Base-by-base conservation (phyloP, 2,113 vertebrate species). In the Apteryx mantelli region DNA sequence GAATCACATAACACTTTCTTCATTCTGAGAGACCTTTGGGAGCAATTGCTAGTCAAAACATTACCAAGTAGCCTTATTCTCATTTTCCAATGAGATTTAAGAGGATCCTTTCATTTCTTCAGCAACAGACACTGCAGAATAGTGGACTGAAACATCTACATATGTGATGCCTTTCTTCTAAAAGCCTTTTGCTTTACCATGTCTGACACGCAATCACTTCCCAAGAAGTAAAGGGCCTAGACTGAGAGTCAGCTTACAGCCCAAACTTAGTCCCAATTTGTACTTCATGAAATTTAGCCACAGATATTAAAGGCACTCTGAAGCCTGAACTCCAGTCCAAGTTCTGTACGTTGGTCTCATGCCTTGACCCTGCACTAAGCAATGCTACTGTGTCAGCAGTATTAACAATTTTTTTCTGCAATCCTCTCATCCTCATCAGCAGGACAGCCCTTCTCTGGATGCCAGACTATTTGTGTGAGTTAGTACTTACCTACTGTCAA, bases 21-120 rank as follows among this genome's bases (percentile, higher is more conserved):
- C 6, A 0, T 69, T 95, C 91, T 75, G 93, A 96, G 79, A 90
- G 76, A 89, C 84, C 94, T 96, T 81, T 86, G 90, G 88, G 89
- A 96, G 40, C 71, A 95, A 86, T 18, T 90, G 50, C 50, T 89
- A 91, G 90, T 95, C 89, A 97, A 92, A 97, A 95, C 81, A 86
- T 17, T 95, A 95, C 94, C 90, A 93, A 71, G 84, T 96, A 93
- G 96, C 92, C 94, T 96, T 70, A 52, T 86, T 93, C 88, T 82
- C 68, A 91, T 88, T 78, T 95, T 94, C 66, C 82, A 89, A 71
- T 55, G 75, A 97, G 92, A 88, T 82, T 95, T 94, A 89, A 85
- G 88, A 91, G 55, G 82, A 80, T 89, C 60, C 36, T 48, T 94
- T 93, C 87, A 89, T 70, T 83, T 58, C 50, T 88, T 86, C 84